phyloP scores from a whole-genome alignment of 2,797 vertebrate species.

The Gambelia wislizenii region DNA sequence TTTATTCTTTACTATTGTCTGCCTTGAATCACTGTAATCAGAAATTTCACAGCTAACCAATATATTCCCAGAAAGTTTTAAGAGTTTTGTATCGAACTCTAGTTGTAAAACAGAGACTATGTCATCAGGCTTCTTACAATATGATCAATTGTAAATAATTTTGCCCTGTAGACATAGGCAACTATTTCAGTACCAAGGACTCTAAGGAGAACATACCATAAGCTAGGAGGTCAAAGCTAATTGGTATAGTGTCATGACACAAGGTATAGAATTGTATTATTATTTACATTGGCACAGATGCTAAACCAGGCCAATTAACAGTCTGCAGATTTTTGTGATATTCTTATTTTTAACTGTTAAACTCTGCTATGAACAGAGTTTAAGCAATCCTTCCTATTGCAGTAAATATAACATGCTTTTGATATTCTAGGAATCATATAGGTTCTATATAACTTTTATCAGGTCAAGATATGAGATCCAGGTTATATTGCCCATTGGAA shows the following conservation, averaged over 20 bases:
- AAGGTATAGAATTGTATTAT: neutral
- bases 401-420: neutral
- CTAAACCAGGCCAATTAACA: neutral
- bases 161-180: neutral
- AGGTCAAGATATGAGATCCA: neutral
- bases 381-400: neutral
- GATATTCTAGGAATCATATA: neutral
- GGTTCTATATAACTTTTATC: neutral
- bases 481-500: neutral
- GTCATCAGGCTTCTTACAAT: slow-evolving; percentile 22
- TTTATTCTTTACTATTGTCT: slow-evolving; percentile 44
- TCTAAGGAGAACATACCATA: neutral
- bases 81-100: neutral
- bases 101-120: neutral
- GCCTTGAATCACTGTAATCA: slow-evolving; percentile 29
- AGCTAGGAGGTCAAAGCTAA: neutral
- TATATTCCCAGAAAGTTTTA: slow-evolving; percentile 20
- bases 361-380: neutral
- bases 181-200: neutral
- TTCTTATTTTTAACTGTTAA: neutral
- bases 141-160: neutral
- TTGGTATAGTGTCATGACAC: neutral
- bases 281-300: neutral
- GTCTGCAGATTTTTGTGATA: neutral
- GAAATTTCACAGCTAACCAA: slow-evolving; percentile 33